Base-by-base conservation (phyloP, 2,113 vertebrate genomes). In the Aix galericulata region DNA sequence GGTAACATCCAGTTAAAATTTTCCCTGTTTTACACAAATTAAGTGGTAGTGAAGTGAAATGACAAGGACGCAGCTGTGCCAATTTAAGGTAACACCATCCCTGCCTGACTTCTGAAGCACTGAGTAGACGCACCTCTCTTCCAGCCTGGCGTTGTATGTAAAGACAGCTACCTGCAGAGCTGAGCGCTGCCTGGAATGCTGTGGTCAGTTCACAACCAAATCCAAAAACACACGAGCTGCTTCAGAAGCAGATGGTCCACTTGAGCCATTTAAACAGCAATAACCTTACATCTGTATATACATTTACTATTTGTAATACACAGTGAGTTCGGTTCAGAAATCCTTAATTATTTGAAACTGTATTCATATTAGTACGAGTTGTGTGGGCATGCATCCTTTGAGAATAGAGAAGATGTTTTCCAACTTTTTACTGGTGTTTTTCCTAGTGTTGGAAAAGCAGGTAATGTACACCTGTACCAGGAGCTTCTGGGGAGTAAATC, bases 171-270 rank as follows among this genome's bases (percentile, higher is more conserved):
- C 22, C 77, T 53, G 66, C 0, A 0, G 44, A 69, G 58, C 91
- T 36, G 26, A 89, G 11, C 18, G 46, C 36, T 64, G 48, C 64
- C 75, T 86, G 77, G 77, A 92, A 48, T 64, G 40, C 52, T 82
- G 60, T 87, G 91, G 96, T 93, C 88, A 94, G 58, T 62, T 76
- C 9, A 13, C 63, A 85, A 89, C 66, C 74, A 82, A 84, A 80
- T 86, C 50, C 26, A 77, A 66, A 94, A 91, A 58, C 32, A 75
- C 13, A 53, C 6, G 48, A 89, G 56, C 68, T 84, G 42, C 90
- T 94, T 86, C 73, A 73, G 68, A 81, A 93, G 56, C 56, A 92
- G 86, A 56, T 80, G 89, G 75, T 75, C 60, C 72, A 31, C 21
- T 78, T 40, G 29, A 83, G 46, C 34, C 56, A 72, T 64, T 81